A percentile compares a stretch with the other conserved stretches of the same genome.
phyloP scores from a whole-genome alignment of 2,797 vertebrate genomes.

The Psittacula derbiana region DNA sequence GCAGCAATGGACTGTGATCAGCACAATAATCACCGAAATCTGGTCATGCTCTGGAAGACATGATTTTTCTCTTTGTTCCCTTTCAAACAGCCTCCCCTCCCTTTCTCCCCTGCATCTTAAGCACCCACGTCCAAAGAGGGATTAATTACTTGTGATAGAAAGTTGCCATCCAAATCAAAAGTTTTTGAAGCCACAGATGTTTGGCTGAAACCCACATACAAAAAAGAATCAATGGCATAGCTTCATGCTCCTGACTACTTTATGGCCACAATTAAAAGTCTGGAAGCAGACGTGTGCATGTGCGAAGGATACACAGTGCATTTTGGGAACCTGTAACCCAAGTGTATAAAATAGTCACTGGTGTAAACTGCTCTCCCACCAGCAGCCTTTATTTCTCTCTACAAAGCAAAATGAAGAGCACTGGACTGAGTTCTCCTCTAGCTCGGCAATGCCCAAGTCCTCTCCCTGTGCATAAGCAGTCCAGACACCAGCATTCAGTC shows the following conservation, averaged over 20 bases:
- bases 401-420: neutral
- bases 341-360: neutral
- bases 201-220: neutral
- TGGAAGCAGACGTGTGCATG: neutral
- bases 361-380: neutral
- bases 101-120: neutral
- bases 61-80: neutral
- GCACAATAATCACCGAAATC: neutral
- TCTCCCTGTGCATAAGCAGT: neutral
- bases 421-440: neutral
- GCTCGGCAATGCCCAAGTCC: accelerated
- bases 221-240: neutral
- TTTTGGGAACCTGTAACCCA: neutral
- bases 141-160: neutral
- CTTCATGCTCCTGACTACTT: neutral
- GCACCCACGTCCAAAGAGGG: neutral
- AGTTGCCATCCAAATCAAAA: neutral
- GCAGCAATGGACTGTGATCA: neutral
- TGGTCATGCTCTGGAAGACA: neutral
- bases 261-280: neutral
- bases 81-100: neutral
- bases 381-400: neutral
- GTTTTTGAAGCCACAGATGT: neutral
- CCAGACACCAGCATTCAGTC: neutral
- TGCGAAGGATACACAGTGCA: neutral